Evolutionary conservation across 2,797 vertebrate genomes (phyloP).

Genomic region (Petrocephalus sullivani): DNA sequence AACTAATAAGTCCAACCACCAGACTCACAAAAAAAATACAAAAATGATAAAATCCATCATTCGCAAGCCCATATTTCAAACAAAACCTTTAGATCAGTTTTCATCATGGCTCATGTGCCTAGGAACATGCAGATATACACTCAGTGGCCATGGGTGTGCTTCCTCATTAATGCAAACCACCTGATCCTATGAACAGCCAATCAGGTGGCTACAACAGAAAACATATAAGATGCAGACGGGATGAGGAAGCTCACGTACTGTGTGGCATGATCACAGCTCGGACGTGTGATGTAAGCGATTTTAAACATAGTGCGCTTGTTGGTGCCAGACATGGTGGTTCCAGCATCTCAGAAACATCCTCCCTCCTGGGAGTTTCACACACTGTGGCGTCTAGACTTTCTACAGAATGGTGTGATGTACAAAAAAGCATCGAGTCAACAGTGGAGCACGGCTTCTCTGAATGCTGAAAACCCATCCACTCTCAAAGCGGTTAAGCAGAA

Average conservation of each 20-base stretch:
- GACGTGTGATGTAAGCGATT: conserved; percentile 1
- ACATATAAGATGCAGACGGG: not conserved
- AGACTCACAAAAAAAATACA: not conserved
- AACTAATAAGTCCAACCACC: not conserved
- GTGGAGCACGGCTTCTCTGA: not conserved
- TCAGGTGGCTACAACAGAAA: not conserved
- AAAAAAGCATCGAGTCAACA: not conserved
- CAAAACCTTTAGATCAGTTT: not conserved
- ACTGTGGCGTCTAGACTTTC: not conserved
- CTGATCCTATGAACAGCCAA: not conserved
- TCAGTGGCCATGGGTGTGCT: not conserved
- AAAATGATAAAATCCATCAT: not conserved
- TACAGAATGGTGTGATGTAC: not conserved
- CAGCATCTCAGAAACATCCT: not conserved
- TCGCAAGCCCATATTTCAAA: not conserved
- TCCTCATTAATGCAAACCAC: not conserved
- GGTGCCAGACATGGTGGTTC: conserved; percentile 10
- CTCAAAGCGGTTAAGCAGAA: not conserved
- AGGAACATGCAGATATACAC: not conserved
- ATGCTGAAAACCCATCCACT: not conserved
- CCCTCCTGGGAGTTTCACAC: conserved; percentile 9
- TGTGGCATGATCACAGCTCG: not conserved
- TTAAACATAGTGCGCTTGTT: not conserved
- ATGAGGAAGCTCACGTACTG: not conserved
- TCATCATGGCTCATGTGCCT: not conserved